Evolutionary conservation across 1,140 invertebrate genomes (phyloP).

Genomic region (Orchesella cincta): DNA sequence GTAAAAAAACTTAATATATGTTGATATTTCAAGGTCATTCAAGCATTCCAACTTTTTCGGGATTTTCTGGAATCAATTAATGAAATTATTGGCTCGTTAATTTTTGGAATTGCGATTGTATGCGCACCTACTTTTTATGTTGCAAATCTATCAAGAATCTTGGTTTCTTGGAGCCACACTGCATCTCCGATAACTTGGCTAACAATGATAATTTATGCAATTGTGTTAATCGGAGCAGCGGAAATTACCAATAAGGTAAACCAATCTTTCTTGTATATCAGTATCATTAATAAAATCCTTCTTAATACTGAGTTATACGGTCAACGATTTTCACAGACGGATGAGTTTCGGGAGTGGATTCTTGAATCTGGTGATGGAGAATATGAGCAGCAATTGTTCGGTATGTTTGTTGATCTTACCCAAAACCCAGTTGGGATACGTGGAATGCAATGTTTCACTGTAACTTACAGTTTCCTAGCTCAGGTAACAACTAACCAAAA

Average conservation of each 20-base stretch:
- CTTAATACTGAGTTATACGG: no score
- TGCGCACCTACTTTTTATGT: not conserved
- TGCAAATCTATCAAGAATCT: not conserved
- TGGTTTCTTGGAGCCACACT: not conserved
- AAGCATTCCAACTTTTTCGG: not conserved
- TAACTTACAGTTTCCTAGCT: not conserved
- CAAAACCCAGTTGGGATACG: not conserved
- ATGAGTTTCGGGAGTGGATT: not conserved
- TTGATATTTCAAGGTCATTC: not conserved
- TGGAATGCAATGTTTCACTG: slow-evolving; percentile 1
- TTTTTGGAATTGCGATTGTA: not conserved
- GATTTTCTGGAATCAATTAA: not conserved
- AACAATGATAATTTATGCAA: not conserved
- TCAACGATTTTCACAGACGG: no score
- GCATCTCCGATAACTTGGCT: not conserved
- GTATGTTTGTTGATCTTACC: not conserved
- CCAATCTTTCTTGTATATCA: no score
- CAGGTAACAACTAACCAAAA: no score
- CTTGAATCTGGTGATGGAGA: no score
- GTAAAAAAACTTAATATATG: not conserved
- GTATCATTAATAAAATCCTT: no score
- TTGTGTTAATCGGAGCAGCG: not conserved
- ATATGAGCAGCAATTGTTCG: not conserved
- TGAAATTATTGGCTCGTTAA: not conserved
- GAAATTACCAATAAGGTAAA: not conserved